Percentiles rank a stretch among this genome's conserved stretches.
Evolutionary conservation across 2,797 vertebrate genomes (phyloP).

Genomic region (Oryzias dopingdopingensis): DNA sequence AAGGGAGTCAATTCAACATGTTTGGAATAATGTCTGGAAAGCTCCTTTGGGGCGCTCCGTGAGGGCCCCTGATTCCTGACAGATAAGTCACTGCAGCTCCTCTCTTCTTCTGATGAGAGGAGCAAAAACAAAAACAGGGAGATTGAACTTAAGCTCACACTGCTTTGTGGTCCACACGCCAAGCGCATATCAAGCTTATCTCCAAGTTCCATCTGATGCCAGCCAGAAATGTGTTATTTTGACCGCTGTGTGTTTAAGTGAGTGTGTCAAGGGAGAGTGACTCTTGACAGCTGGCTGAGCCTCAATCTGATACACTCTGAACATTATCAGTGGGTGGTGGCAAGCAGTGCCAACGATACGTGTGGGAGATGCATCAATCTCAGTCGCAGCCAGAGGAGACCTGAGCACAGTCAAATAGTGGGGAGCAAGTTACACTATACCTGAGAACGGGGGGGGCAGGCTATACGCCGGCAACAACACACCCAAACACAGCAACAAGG

Average conservation of each 20-base stretch:
- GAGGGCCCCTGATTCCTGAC: no score
- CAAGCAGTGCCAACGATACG: slow-evolving; percentile 15
- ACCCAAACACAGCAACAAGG: slow-evolving; percentile 73
- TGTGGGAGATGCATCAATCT: slow-evolving; percentile 47
- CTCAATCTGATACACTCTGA: slow-evolving; percentile 69
- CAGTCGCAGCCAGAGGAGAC: slow-evolving; percentile 43
- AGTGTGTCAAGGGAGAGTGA: slow-evolving; percentile 67
- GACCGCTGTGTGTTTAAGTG: slow-evolving; percentile 28
- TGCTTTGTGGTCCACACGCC: slow-evolving; percentile 65
- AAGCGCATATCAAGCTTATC: slow-evolving; percentile 72
- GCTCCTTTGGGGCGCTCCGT: neutral
- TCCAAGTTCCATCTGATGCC: slow-evolving; percentile 55
- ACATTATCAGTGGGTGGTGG: slow-evolving; percentile 62
- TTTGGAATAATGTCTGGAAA: slow-evolving; percentile 11
- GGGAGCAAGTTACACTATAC: slow-evolving; percentile 66
- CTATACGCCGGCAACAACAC: slow-evolving; percentile 58
- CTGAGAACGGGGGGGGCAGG: slow-evolving; percentile 55
- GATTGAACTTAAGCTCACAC: slow-evolving; percentile 57
- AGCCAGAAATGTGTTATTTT: slow-evolving; percentile 65
- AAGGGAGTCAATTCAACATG: neutral
- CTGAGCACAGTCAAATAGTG: slow-evolving; percentile 62
- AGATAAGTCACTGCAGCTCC: neutral
- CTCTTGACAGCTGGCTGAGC: slow-evolving; percentile 72
- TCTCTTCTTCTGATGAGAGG: slow-evolving; percentile 34
- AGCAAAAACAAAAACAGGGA: slow-evolving; percentile 52